Conservation (phyloP, 92 coral and sea anemone species). For the Palythoa heliodiscus region DNA sequence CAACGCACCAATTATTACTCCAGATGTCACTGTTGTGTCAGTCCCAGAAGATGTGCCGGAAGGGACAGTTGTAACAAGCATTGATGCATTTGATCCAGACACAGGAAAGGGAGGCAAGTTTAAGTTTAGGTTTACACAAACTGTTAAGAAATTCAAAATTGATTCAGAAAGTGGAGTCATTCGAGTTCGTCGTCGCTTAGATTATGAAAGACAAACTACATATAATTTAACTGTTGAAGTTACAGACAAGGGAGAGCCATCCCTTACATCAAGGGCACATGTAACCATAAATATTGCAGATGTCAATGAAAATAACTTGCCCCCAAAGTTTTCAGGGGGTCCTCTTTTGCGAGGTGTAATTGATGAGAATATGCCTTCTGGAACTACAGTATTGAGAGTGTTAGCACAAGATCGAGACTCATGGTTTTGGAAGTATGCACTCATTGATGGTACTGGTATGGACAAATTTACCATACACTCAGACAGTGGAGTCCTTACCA, state of each 20-base stretch:
- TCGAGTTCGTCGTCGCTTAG: constrained; percentile 69
- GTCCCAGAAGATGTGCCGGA: constrained; percentile 78
- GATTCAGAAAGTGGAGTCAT: constrained; percentile 83
- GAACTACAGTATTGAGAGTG: constrained; percentile 58
- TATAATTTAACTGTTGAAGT: constrained; percentile 84
- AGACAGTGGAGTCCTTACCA: constrained; percentile 72
- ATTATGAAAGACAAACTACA: constrained; percentile 53
- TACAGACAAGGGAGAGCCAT: constrained; percentile 75
- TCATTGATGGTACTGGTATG: constrained; percentile 98
- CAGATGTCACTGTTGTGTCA: constrained; percentile 60
- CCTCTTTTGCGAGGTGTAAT: constrained; percentile 58
- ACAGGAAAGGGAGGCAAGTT: constrained; percentile 79
- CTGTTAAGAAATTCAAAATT: constrained; percentile 75
- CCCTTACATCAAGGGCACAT: constrained; percentile 57
- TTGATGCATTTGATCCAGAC: constrained; percentile 84
- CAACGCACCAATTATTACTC: constrained; percentile 75
- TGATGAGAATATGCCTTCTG: constrained; percentile 68
- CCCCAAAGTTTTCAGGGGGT: constrained; percentile 63
- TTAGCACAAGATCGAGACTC: constrained; percentile 64
- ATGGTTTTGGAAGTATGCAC: constrained; percentile 74
- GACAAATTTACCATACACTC: constrained; percentile 81
- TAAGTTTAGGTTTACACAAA: constrained; percentile 44
- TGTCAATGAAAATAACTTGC: constrained; percentile 71
- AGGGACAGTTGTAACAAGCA: constrained; percentile 76
- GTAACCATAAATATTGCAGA: constrained; percentile 70